Evolutionary conservation across 2,888 invertebrate species (phyloP).

Genomic region (Pediacus dermestoides): DNA sequence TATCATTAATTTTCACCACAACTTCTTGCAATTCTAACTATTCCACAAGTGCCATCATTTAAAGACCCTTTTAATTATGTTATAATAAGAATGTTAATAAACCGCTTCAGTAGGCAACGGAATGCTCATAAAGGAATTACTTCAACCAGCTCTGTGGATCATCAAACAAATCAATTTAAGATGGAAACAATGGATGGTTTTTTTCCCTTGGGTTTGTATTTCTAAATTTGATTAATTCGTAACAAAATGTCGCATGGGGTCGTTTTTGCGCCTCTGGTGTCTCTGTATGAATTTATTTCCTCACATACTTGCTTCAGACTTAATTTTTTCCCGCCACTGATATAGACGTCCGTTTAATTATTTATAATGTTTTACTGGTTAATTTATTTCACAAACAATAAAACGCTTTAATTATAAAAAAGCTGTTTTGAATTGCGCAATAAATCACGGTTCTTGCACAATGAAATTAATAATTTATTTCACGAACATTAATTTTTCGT

Average conservation of each 20-base stretch:
- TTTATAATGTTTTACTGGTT: slow-evolving; percentile 32
- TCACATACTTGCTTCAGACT: slow-evolving; percentile 32
- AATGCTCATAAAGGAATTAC: slow-evolving; percentile 20
- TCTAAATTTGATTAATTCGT: slow-evolving; percentile 29
- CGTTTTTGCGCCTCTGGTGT: slow-evolving; percentile 21
- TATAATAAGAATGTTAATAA: slow-evolving; percentile 2
- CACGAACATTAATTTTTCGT: too few relatives aligned
- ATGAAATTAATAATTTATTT: too few relatives aligned
- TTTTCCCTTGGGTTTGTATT: slow-evolving; percentile 19
- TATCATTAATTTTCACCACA: too few relatives aligned
- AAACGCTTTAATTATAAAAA: too few relatives aligned
- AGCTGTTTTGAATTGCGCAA: too few relatives aligned
- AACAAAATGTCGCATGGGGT: slow-evolving; percentile 23
- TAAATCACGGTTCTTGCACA: too few relatives aligned
- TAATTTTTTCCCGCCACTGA: slow-evolving; percentile 19
- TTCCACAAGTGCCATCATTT: neutral
- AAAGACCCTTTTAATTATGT: neutral
- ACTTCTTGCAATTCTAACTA: neutral
- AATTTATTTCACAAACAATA: too few relatives aligned
- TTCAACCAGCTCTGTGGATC: slow-evolving; percentile 20
- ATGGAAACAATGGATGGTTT: slow-evolving; percentile 29
- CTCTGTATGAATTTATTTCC: slow-evolving; percentile 25
- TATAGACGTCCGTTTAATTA: slow-evolving; percentile 30
- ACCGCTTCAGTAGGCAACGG: slow-evolving; percentile 5
- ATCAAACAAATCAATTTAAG: slow-evolving; percentile 31